These are phyloP conservation scores for Dicrurus megarhynchus DNA, from an alignment of 2,113 vertebrate genomes.

Conservation along the genomic window DNA sequence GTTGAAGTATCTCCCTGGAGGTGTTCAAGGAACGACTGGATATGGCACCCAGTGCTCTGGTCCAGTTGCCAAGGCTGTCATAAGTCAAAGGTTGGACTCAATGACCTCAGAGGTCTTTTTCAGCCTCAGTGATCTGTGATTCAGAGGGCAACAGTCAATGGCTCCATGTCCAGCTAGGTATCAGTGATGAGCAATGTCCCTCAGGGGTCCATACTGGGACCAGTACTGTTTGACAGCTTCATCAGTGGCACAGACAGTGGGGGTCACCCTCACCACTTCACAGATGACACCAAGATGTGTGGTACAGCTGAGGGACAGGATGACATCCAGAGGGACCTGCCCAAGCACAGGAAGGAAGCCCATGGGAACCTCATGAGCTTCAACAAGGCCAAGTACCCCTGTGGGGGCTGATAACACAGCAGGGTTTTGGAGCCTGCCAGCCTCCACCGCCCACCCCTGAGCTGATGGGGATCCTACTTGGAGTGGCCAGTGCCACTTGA, in stretches of 20 bases:
- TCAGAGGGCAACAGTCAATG: neutral
- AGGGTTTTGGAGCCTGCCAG: neutral
- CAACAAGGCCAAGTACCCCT: neutral
- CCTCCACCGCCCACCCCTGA: neutral
- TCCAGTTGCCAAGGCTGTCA: neutral
- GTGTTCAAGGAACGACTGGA: too few relatives aligned
- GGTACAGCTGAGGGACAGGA: neutral
- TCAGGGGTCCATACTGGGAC: neutral
- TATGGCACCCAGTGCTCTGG: neutral
- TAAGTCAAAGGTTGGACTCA: neutral
- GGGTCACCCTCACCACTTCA: neutral
- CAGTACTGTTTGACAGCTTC: neutral
- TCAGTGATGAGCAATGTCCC: neutral
- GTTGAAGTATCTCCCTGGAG: too few relatives aligned
- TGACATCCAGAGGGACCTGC: neutral
- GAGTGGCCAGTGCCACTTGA: too few relatives aligned
- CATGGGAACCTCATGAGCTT: neutral
- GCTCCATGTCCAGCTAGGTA: neutral
- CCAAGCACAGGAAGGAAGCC: neutral
- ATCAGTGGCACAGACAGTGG: too few relatives aligned
- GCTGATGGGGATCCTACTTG: neutral
- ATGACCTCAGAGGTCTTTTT: neutral
- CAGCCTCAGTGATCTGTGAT: neutral
- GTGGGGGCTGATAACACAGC: neutral
- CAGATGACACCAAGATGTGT: neutral